These are phyloP conservation scores for Palloptera scutellata DNA, from an alignment of 2,888 invertebrate genomes.

Conservation along the genomic window DNA sequence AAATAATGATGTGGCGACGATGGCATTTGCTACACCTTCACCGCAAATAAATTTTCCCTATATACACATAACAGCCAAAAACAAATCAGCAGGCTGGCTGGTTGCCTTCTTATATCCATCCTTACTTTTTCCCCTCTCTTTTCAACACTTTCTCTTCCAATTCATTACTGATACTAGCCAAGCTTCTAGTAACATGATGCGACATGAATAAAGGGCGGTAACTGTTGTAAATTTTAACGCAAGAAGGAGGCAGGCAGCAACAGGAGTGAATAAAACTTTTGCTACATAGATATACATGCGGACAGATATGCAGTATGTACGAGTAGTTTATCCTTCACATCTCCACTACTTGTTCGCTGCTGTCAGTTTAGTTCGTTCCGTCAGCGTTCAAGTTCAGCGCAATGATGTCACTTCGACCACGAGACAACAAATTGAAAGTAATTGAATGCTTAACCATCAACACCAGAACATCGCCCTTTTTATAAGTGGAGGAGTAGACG, in stretches of 20 bases:
- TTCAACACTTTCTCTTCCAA: background rate
- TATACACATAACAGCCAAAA: background rate
- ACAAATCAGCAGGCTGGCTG: background rate
- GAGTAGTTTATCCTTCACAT: too few species aligned
- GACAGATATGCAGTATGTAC: background rate
- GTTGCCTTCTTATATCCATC: background rate
- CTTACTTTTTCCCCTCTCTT: background rate
- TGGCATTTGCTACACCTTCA: slow-evolving; percentile 26
- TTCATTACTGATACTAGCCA: background rate
- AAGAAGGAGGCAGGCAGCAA: background rate
- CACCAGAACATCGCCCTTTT: background rate
- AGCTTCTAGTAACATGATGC: background rate
- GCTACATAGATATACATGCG: background rate
- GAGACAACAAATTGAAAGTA: slow-evolving; percentile 51
- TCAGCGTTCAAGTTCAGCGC: slow-evolving; percentile 31
- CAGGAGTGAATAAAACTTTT: background rate
- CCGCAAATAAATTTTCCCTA: slow-evolving; percentile 31
- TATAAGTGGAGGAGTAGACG: background rate
- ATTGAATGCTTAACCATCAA: slow-evolving; percentile 49
- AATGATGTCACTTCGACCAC: slow-evolving; percentile 37
- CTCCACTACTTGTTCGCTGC: too few species aligned
- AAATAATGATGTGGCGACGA: slow-evolving; percentile 31
- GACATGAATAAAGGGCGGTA: background rate
- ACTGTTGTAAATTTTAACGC: background rate
- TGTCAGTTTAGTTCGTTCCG: too few species aligned